These are phyloP conservation scores for Calyptommatus sinebrachiatus DNA, from an alignment of 2,113 vertebrate species.

Conservation along the genomic window DNA sequence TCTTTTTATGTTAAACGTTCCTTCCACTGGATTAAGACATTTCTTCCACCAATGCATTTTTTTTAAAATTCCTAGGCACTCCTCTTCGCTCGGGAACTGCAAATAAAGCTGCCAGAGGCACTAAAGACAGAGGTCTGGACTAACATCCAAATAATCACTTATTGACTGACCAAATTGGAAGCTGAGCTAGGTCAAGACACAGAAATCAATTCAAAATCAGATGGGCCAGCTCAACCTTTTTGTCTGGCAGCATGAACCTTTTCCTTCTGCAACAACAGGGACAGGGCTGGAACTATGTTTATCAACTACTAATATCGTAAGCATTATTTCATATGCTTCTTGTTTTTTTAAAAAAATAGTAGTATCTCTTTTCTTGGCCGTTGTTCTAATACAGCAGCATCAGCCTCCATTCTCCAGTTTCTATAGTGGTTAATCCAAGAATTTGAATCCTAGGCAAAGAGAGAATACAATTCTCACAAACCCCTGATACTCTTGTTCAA, in stretches of 20 bases:
- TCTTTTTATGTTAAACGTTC: slow-evolving; percentile 6
- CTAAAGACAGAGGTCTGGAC: slow-evolving; percentile 37
- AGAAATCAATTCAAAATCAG: slow-evolving; percentile 29
- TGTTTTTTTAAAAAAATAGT: neutral
- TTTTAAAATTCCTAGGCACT: neutral
- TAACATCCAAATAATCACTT: slow-evolving; percentile 31
- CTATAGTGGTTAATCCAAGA: neutral
- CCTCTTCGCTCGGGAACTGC: slow-evolving; percentile 7
- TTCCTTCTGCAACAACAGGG: neutral
- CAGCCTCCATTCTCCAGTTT: neutral
- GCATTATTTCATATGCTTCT: accelerated
- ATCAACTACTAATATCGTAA: neutral
- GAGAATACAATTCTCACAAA: neutral
- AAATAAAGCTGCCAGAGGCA: slow-evolving; percentile 35
- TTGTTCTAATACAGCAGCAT: neutral
- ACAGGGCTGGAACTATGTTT: neutral
- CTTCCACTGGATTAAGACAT: slow-evolving; percentile 42
- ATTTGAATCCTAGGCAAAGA: neutral
- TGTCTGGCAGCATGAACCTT: slow-evolving; percentile 1
- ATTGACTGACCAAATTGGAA: slow-evolving; percentile 39
- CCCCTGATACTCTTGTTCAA: neutral
- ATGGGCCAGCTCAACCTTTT: neutral
- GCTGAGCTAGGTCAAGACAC: slow-evolving; percentile 18
- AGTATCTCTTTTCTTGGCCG: neutral
- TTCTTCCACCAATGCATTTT: slow-evolving; percentile 40